phyloP scores from a whole-genome alignment of 2,797 vertebrate genomes.

The Poliocrania exsul region DNA sequence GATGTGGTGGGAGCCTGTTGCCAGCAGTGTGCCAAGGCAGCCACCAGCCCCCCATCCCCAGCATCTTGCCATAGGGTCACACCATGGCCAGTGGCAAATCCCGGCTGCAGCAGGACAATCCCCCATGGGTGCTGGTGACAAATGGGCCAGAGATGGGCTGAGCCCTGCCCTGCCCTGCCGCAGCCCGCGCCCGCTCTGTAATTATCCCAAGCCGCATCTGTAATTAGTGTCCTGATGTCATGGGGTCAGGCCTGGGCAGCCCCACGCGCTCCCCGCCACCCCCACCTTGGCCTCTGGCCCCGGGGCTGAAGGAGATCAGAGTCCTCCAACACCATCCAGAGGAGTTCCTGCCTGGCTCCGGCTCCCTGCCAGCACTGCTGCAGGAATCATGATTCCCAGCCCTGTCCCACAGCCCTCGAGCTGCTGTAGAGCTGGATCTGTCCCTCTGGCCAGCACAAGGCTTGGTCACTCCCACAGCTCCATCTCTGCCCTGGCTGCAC shows the following conservation, averaged over 20 bases:
- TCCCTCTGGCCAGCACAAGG: not conserved
- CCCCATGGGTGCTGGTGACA: not conserved
- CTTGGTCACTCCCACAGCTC: not conserved
- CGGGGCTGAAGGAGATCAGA: not conserved
- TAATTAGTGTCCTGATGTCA: conserved; percentile 62
- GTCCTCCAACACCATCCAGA: not conserved
- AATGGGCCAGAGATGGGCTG: not conserved
- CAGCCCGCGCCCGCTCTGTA: not conserved
- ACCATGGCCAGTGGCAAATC: fast-evolving
- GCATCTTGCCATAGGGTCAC: not conserved
- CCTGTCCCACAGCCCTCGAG: not conserved
- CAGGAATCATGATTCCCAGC: not conserved
- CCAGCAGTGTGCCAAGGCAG: fast-evolving
- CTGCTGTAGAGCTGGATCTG: not conserved
- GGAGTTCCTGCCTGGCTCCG: not conserved
- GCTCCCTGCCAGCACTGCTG: not conserved
- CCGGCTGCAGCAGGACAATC: not conserved
- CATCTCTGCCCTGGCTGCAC: not conserved
- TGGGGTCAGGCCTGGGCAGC: conserved; percentile 34
- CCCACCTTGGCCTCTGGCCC: conserved; percentile 1
- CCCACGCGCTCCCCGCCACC: not conserved
- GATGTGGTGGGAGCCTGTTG: not conserved
- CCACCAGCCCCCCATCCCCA: not conserved
- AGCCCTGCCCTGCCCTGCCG: not conserved
- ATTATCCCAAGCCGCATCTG: conserved; percentile 35